Percentiles rank a stretch among this genome's conserved stretches.
Evolutionary conservation across 2,113 vertebrate genomes (phyloP).

Genomic region (Miniopterus natalensis): DNA sequence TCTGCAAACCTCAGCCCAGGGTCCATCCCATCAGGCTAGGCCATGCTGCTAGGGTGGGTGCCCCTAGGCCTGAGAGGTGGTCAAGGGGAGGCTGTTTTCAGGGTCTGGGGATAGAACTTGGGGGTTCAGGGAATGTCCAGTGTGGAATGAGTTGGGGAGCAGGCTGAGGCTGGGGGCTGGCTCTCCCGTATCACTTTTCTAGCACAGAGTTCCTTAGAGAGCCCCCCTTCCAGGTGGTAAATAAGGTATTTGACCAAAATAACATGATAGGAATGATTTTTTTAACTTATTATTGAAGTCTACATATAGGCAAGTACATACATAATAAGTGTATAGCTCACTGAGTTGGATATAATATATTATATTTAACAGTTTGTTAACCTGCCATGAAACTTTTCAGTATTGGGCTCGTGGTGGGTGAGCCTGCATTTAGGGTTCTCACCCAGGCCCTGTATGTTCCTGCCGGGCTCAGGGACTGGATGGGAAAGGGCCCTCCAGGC

Average conservation of each 20-base stretch:
- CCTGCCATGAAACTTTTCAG: neutral
- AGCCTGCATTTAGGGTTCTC: neutral
- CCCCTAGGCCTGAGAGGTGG: neutral
- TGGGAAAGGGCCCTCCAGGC: neutral
- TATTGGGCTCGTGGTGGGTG: rapidly evolving
- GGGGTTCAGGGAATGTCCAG: neutral
- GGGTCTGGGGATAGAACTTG: neutral
- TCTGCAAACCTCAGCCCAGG: neutral
- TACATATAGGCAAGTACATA: too few relatives aligned
- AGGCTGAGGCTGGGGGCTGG: neutral
- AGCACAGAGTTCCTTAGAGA: neutral
- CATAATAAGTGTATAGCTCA: neutral
- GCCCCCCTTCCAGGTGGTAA: neutral
- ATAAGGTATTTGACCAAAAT: neutral
- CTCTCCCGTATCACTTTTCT: neutral
- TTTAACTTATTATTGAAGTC: neutral
- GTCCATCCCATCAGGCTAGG: too few relatives aligned
- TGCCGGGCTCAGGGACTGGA: neutral
- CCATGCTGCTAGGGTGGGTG: too few relatives aligned
- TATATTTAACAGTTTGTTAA: neutral
- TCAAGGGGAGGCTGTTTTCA: neutral
- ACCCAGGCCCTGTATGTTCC: neutral
- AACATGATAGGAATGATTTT: neutral
- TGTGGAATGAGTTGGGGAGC: neutral
- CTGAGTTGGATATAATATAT: neutral